Base-by-base conservation (phyloP, 2,888 invertebrate genomes). In the Eueremaeus valkanovi region DNA sequence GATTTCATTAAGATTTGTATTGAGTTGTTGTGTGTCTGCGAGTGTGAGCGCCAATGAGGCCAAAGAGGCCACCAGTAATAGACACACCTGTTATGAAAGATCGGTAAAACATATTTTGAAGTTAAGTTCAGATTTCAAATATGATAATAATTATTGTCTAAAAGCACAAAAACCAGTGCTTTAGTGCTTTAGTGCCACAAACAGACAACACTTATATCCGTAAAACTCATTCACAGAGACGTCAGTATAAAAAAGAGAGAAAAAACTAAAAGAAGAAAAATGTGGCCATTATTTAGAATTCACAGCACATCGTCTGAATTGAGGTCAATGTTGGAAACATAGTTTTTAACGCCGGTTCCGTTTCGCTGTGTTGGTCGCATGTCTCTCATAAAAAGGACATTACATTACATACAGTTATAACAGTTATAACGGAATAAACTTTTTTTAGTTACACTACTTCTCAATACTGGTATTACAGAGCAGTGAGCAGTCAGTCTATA, bases 301-400 rank as follows among this genome's bases (percentile, higher is more conserved):
- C 68, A 68, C n/a, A 68, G 16, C 68, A 68, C 68, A 68, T 42
- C 24, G 24, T 68, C 42, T 8, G 42, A 68, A 68, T 40, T 68
- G 68, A 68, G 68, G 68, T 68, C 68, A 68, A 68, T 68, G 68
- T 68, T 68, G 68, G 18, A 9, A 68, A 42, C 40, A 31, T 18
- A n/a, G n/a, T 68, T 68, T 68, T 68, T n/a, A 68, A 21, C 68
- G 68, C 68, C 68, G 68, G 68, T 68, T 68, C 68, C 68, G 68
- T 68, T 68, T 68, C 68, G 63, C 63, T 63, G 63, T 63, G 29
- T 21, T 29, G 68, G 68, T 42, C 68, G 68, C 68, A 68, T 42
- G 68, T 68, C 68, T 40, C 27, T 66, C 36, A 68, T n/a, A n/a
- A n/a, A 68, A 42, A 68, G 68, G 68, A 68, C 68, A 68, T 68